These are phyloP conservation scores for Campoletis sonorensis DNA, from an alignment of 1,140 invertebrate genomes.

Conservation along the genomic window DNA sequence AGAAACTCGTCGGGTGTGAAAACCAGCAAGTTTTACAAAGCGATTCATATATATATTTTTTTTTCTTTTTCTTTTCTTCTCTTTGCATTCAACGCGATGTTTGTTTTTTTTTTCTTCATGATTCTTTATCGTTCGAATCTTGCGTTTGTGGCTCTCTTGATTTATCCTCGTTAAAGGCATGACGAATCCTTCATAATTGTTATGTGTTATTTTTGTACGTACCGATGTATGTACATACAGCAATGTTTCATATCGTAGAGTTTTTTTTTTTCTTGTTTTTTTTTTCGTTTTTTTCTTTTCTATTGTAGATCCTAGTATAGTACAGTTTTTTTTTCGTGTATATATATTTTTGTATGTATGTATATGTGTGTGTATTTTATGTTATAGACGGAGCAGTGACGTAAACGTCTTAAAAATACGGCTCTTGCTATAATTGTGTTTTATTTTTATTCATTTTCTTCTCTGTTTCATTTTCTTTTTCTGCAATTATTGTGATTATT, in stretches of 20 bases:
- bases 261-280: neutral
- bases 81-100: neutral
- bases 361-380: neutral
- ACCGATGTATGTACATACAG: neutral
- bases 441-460: neutral
- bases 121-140: neutral
- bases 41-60: neutral
- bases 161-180: neutral
- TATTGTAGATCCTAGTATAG: neutral
- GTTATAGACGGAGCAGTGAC: conserved; percentile 14
- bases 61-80: neutral
- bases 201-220: conserved; percentile 4
- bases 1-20: neutral
- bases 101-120: too few relatives aligned
- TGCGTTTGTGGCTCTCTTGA: neutral
- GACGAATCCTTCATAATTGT: neutral
- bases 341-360: neutral
- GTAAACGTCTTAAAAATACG: conserved; percentile 20
- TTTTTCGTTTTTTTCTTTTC: too few relatives aligned
- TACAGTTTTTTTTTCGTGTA: neutral
- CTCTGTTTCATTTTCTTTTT: neutral
- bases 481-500: too few relatives aligned
- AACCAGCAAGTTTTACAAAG: neutral
- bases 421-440: conserved; percentile 11
- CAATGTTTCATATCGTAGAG: neutral